Percentiles rank a stretch among this genome's conserved stretches.
Conservation (phyloP, 1,140 invertebrate genomes). For the Drosophila nasuta region DNA sequence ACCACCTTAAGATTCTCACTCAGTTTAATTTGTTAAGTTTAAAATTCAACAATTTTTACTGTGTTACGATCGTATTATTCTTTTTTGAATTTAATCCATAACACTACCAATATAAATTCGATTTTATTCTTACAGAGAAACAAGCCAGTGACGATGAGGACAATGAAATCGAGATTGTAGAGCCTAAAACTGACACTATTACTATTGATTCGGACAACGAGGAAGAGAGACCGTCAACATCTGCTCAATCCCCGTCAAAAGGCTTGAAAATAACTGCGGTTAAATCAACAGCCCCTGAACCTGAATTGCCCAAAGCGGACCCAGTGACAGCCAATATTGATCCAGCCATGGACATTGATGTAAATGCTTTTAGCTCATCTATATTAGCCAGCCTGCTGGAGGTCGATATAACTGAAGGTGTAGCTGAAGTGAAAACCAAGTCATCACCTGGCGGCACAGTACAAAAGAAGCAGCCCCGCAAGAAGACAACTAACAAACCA, state of each 20-base stretch:
- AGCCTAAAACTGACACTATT: constrained; percentile 82
- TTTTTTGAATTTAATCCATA: background rate
- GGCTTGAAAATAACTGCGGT: constrained; percentile 63
- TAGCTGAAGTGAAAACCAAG: constrained; percentile 27
- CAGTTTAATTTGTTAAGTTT: background rate
- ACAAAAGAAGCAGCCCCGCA: constrained; percentile 80
- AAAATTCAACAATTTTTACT: constrained; percentile 3
- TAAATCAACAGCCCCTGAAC: constrained; percentile 36
- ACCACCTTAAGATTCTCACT: constrained; percentile 17
- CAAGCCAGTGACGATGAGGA: constrained; percentile 84
- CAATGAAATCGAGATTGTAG: constrained; percentile 84
- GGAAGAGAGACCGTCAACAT: constrained; percentile 54
- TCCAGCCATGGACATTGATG: constrained; percentile 48
- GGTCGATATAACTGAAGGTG: constrained; percentile 64
- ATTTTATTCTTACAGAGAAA: constrained; percentile 65
- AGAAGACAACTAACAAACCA: constrained; percentile 79
- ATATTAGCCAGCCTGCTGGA: constrained; percentile 78
- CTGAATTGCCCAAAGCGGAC: background rate
- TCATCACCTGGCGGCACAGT: constrained; percentile 9
- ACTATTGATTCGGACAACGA: constrained; percentile 84
- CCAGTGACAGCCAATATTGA: constrained; percentile 5
- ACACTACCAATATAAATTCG: constrained; percentile 14
- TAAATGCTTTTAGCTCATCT: constrained; percentile 68
- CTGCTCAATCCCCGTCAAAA: background rate
- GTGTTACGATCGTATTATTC: background rate